phyloP scores from a whole-genome alignment of 2,888 invertebrate species.

The Brassicogethes aeneus region DNA sequence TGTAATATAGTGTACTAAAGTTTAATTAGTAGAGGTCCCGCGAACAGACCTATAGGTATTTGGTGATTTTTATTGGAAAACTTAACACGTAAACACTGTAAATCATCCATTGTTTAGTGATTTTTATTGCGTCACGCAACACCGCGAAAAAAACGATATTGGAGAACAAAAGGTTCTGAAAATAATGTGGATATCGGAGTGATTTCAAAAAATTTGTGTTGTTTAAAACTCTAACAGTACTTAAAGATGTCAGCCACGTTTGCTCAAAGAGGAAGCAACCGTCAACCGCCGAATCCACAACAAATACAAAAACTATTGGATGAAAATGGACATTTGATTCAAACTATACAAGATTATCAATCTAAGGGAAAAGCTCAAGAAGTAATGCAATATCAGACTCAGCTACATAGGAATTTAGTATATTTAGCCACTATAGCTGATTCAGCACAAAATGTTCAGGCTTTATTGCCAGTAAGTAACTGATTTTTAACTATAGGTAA shows the following conservation, averaged over 20 bases:
- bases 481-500: too few relatives aligned
- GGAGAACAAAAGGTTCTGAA: constrained; percentile 9
- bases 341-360: constrained; percentile 95
- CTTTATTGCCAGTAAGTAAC: constrained; percentile 72
- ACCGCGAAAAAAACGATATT: constrained; percentile 5
- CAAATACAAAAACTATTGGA: constrained; percentile 94
- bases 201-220: not conserved
- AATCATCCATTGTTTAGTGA: constrained; percentile 5
- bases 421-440: constrained; percentile 96
- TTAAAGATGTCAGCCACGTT: constrained; percentile 61
- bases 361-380: constrained; percentile 90
- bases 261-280: constrained; percentile 61
- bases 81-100: not conserved
- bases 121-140: constrained; percentile 3
- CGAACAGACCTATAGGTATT: not conserved
- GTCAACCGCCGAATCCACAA: constrained; percentile 68
- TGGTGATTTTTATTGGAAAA: not conserved
- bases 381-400: constrained; percentile 89
- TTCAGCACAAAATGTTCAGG: constrained; percentile 86
- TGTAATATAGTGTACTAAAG: too few relatives aligned
- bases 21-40: too few relatives aligned
- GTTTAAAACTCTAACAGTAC: not conserved
- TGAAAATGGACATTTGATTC: constrained; percentile 94
- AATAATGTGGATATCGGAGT: not conserved
- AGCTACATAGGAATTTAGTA: constrained; percentile 89